phyloP scores from a whole-genome alignment of 2,888 invertebrate genomes.

The Agriopis aurantiaria region DNA sequence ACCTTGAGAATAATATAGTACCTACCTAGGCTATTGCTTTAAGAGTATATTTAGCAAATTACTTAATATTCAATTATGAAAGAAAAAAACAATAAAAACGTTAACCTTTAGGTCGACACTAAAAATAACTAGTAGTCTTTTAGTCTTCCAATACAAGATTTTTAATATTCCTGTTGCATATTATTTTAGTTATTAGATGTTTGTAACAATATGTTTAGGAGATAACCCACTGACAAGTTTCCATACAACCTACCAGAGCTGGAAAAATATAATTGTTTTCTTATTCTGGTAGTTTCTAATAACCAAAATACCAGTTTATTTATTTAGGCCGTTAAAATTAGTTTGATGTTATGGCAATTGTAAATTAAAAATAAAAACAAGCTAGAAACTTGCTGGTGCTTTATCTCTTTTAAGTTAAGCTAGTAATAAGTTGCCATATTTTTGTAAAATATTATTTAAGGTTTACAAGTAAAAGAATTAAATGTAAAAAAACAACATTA shows the following conservation, averaged over 20 bases:
- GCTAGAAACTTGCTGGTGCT: not conserved
- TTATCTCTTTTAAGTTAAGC: not conserved
- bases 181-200: conserved; percentile 3
- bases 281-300: not conserved
- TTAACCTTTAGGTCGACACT: not conserved
- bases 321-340: not conserved
- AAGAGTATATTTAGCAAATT: not conserved
- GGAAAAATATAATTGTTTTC: not conserved
- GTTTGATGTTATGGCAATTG: not conserved
- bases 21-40: conserved; percentile 6
- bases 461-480: conserved; percentile 30
- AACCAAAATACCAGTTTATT: too few species aligned
- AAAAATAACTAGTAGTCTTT: conserved; percentile 37
- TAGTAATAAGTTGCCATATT: conserved; percentile 38
- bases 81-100: not conserved
- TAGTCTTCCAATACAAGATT: conserved; percentile 40
- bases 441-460: conserved; percentile 35
- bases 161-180: not conserved
- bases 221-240: not conserved
- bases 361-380: not conserved
- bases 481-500: conserved; percentile 43
- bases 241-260: not conserved
- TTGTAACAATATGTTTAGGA: not conserved
- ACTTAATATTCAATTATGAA: not conserved
- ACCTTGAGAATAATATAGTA: conserved; percentile 5